These are phyloP conservation scores for Cariama cristata DNA, from an alignment of 2,113 vertebrate genomes.

Conservation along the genomic window DNA sequence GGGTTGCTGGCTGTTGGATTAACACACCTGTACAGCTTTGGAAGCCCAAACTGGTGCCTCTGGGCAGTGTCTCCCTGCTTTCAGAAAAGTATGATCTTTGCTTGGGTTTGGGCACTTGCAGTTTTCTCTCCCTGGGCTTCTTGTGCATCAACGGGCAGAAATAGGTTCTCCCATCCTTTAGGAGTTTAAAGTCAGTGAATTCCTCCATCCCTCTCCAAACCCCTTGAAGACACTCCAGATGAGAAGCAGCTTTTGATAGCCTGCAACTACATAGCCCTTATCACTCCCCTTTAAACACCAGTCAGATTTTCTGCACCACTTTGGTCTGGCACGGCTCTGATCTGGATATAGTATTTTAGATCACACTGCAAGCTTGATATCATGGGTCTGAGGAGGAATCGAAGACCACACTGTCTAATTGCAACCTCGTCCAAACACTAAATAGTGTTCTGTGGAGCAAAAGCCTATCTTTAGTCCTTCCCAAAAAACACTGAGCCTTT, in stretches of 20 bases:
- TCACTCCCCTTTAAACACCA: not conserved
- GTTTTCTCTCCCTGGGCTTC: not conserved
- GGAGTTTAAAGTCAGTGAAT: not conserved
- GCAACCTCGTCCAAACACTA: constrained; percentile 57
- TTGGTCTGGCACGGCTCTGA: not conserved
- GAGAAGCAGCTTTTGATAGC: not conserved
- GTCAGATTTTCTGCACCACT: not conserved
- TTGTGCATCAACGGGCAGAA: not conserved
- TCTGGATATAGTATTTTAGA: not conserved
- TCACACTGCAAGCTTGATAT: constrained; percentile 13
- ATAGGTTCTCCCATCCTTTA: not conserved
- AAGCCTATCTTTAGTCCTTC: constrained; percentile 53
- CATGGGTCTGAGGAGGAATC: not conserved
- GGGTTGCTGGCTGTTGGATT: not conserved
- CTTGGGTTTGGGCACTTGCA: not conserved
- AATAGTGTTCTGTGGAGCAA: constrained; percentile 40
- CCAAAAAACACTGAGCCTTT: constrained; percentile 54
- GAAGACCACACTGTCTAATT: constrained; percentile 37
- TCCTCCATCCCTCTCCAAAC: not conserved
- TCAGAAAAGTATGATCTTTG: not conserved
- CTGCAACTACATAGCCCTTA: not conserved
- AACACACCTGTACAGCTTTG: not conserved
- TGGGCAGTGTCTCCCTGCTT: not conserved
- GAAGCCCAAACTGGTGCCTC: not conserved
- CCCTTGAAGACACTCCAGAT: not conserved